Evolutionary conservation across 2,888 invertebrate species (phyloP).

Genomic region (Melanophora roralis): DNA sequence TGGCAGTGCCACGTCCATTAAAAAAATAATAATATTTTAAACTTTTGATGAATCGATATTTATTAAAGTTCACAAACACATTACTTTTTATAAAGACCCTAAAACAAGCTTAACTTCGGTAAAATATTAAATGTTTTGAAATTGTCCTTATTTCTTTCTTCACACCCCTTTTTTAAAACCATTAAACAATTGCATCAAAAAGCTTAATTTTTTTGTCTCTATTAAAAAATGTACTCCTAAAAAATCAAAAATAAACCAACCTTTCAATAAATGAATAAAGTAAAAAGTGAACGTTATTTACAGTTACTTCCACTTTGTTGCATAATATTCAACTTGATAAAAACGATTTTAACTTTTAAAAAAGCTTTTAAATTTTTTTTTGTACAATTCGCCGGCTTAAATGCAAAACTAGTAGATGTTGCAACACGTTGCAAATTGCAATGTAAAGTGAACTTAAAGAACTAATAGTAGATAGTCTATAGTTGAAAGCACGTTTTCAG

Average conservation of each 20-base stretch:
- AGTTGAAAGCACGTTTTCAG: conserved; percentile 54
- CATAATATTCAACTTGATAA: conserved; percentile 17
- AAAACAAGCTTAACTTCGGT: too few species aligned
- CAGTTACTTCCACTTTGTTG: conserved; percentile 50
- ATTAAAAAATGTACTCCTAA: neutral
- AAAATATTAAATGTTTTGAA: too few species aligned
- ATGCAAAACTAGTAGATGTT: conserved; percentile 40
- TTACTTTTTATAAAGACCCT: too few species aligned
- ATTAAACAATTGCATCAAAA: neutral
- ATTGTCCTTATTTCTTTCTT: neutral
- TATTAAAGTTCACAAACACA: too few species aligned
- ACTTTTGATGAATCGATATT: too few species aligned
- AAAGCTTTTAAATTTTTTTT: conserved; percentile 42
- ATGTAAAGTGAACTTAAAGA: conserved; percentile 35
- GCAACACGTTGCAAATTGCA: conserved; percentile 48
- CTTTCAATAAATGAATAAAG: neutral
- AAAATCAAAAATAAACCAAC: neutral
- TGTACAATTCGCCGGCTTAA: conserved; percentile 4
- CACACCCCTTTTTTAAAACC: neutral
- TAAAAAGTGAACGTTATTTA: conserved; percentile 59
- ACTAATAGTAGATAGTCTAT: conserved; percentile 14
- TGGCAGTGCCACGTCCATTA: too few species aligned
- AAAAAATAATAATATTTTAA: too few species aligned
- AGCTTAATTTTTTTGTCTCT: conserved; percentile 11
- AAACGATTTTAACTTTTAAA: conserved; percentile 13